phyloP scores from a whole-genome alignment of 2,113 vertebrate species.

The Cryptomyrus ogoouensis region DNA sequence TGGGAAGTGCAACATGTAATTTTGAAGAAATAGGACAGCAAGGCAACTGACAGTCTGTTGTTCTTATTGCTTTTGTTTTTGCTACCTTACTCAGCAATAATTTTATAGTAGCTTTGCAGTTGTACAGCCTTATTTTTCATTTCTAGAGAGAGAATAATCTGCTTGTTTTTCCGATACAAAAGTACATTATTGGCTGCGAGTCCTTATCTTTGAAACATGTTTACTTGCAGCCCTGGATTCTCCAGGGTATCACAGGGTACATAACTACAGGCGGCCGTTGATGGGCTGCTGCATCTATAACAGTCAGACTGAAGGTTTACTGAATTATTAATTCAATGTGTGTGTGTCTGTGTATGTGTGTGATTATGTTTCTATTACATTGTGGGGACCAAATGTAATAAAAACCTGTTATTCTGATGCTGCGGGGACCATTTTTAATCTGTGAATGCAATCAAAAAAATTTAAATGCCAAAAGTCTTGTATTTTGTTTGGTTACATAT shows the following conservation, averaged over 20 bases:
- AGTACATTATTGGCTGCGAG: not conserved
- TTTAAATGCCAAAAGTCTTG: too few relatives aligned
- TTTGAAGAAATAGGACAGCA: not conserved
- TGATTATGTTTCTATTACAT: too few relatives aligned
- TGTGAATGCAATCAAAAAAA: too few relatives aligned
- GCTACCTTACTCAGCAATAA: not conserved
- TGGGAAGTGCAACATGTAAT: not conserved
- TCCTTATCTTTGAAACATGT: not conserved
- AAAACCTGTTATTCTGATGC: too few relatives aligned
- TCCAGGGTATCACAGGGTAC: too few relatives aligned
- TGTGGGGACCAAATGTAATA: too few relatives aligned
- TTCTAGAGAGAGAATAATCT: not conserved
- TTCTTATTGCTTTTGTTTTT: not conserved
- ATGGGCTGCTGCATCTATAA: not conserved
- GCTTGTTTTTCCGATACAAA: not conserved
- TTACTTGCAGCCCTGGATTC: not conserved
- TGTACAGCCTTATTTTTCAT: not conserved
- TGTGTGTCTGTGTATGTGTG: not conserved
- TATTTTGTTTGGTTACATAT: too few relatives aligned
- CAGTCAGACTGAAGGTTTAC: not conserved
- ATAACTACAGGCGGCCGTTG: not conserved
- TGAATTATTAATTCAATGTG: not conserved
- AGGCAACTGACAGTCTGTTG: not conserved
- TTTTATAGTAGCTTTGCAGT: not conserved
- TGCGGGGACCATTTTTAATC: too few relatives aligned